phyloP scores from a whole-genome alignment of 2,888 invertebrate genomes.

The Copidosoma aretas region DNA sequence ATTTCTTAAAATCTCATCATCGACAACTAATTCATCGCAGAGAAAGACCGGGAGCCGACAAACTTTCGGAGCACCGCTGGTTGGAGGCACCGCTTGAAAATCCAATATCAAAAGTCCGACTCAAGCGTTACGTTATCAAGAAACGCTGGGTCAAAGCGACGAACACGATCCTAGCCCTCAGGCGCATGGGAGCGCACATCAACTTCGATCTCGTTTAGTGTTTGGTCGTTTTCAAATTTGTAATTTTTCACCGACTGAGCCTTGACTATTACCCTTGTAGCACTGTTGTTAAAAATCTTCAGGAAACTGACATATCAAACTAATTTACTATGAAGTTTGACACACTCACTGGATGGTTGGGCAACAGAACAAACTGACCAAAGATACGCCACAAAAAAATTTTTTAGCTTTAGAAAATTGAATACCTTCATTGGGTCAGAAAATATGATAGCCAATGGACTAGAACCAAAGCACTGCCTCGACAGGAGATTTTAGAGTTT shows the following conservation, averaged over 20 bases:
- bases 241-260: not conserved
- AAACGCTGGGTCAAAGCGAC: constrained; percentile 91
- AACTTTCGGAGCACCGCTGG: constrained; percentile 83
- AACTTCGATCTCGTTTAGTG: constrained; percentile 64
- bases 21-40: constrained; percentile 62
- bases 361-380: too few relatives aligned
- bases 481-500: too few relatives aligned
- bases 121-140: constrained; percentile 88
- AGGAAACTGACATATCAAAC: too few relatives aligned
- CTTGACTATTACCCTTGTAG: constrained; percentile 22
- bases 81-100: constrained; percentile 72
- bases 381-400: too few relatives aligned
- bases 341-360: too few relatives aligned
- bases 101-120: constrained; percentile 77
- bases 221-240: not conserved
- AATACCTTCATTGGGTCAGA: too few relatives aligned
- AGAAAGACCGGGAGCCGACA: constrained; percentile 73
- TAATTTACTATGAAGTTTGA: too few relatives aligned
- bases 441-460: too few relatives aligned
- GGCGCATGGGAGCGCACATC: constrained; percentile 84
- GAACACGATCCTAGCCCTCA: constrained; percentile 84
- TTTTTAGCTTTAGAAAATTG: too few relatives aligned
- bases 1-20: too few relatives aligned
- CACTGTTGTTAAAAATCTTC: constrained; percentile 16
- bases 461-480: too few relatives aligned